These are phyloP conservation scores for Emys orbicularis DNA, from an alignment of 2,797 vertebrate species.

Conservation along the genomic window DNA sequence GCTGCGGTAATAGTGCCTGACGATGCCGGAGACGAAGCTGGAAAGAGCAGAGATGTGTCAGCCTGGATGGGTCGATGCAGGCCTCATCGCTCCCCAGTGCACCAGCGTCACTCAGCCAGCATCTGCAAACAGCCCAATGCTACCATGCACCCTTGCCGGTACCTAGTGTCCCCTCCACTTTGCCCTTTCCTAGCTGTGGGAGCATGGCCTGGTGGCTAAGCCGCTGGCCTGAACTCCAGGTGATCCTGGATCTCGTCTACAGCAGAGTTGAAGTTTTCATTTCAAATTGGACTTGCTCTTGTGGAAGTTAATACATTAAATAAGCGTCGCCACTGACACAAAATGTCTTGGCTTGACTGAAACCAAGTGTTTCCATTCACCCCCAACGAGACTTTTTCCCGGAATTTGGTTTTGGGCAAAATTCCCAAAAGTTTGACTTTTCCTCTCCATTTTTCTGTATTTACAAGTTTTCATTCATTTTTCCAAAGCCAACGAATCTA, in stretches of 20 bases:
- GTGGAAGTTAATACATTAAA: accelerated
- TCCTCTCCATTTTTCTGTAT: not conserved
- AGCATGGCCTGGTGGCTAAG: not conserved
- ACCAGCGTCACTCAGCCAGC: not conserved
- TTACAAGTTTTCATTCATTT: not conserved
- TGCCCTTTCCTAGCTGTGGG: not conserved
- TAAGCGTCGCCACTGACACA: too few relatives aligned
- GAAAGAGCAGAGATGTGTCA: not conserved
- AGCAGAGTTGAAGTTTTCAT: not conserved
- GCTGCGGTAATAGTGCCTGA: slow-evolving; percentile 76
- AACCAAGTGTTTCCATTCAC: not conserved
- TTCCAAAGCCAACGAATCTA: not conserved
- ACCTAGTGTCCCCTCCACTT: too few relatives aligned
- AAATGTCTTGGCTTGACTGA: too few relatives aligned
- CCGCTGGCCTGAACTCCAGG: too few relatives aligned
- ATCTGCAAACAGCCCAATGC: not conserved
- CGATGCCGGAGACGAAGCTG: not conserved
- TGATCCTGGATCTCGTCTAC: not conserved
- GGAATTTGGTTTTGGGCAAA: too few relatives aligned
- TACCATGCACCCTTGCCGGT: too few relatives aligned
- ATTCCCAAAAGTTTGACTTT: not conserved
- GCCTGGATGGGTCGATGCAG: accelerated
- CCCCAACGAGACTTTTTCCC: not conserved
- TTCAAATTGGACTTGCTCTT: not conserved
- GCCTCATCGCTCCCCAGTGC: too few relatives aligned